phyloP scores from a whole-genome alignment of 2,113 vertebrate species.

The Colinus virginianus region DNA sequence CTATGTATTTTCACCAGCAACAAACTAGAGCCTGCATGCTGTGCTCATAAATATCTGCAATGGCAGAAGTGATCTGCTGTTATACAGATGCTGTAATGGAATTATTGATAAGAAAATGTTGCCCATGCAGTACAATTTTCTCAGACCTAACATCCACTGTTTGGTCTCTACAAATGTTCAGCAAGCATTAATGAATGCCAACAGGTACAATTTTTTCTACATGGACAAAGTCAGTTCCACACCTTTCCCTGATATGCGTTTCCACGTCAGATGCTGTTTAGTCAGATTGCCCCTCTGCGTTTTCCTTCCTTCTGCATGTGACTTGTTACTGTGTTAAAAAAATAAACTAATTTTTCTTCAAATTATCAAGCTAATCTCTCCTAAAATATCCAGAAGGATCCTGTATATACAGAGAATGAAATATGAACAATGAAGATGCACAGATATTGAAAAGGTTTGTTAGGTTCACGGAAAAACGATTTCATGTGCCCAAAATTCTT shows the following conservation, averaged over 20 bases:
- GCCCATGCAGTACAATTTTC: neutral
- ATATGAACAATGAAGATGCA: neutral
- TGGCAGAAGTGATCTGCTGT: no score
- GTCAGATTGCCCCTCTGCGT: neutral
- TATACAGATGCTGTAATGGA: neutral
- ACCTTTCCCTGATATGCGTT: neutral
- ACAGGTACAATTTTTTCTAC: neutral
- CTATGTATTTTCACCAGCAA: neutral
- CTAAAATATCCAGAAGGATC: no score
- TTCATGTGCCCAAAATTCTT: neutral
- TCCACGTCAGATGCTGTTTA: neutral
- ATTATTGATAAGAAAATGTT: neutral
- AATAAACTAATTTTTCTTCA: no score
- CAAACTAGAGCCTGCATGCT: neutral
- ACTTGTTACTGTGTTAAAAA: no score
- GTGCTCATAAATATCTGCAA: neutral
- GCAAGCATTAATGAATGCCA: neutral
- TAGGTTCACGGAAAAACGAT: neutral
- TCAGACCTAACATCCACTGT: neutral
- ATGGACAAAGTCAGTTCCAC: neutral
- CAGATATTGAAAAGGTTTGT: neutral
- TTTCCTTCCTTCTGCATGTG: no score
- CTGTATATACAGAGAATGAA: neutral
- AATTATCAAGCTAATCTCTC: no score
- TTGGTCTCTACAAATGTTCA: neutral